phyloP scores from a whole-genome alignment of 1,140 invertebrate genomes.

The Eueides isabella region DNA sequence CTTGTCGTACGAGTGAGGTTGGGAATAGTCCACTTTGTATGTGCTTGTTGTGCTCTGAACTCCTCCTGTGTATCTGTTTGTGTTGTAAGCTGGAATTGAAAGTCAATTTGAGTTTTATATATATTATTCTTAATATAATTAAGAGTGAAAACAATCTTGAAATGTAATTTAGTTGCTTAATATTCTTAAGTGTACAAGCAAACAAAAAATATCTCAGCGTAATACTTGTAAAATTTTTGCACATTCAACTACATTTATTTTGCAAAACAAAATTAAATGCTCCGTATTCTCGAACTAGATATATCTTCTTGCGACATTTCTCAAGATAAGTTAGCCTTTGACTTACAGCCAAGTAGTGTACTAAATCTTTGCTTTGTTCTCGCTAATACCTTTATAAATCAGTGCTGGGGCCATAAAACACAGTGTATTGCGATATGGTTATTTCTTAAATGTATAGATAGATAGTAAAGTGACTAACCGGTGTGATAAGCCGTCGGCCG shows the following conservation, averaged over 20 bases:
- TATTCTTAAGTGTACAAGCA: not conserved
- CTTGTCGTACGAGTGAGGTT: constrained; percentile 69
- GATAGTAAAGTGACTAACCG: constrained; percentile 51
- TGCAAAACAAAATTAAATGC: constrained; percentile 9
- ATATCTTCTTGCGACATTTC: constrained; percentile 25
- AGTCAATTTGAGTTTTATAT: not conserved
- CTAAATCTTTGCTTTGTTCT: constrained; percentile 32
- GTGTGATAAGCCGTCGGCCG: constrained; percentile 77
- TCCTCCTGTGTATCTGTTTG: constrained; percentile 61
- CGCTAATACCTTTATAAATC: constrained; percentile 38
- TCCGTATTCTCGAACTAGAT: constrained; percentile 19
- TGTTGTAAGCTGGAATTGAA: constrained; percentile 62
- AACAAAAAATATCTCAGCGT: not conserved
- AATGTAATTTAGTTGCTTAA: not conserved
- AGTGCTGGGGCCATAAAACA: constrained; percentile 26
- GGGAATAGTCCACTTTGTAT: constrained; percentile 81
- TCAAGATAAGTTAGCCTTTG: constrained; percentile 32
- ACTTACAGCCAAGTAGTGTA: constrained; percentile 29
- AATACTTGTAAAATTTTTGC: constrained; percentile 6
- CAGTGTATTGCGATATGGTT: constrained; percentile 33
- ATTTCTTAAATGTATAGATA: constrained; percentile 31
- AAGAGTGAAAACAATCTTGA: not conserved
- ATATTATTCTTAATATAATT: not conserved
- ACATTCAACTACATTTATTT: constrained; percentile 3
- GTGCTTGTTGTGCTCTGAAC: constrained; percentile 75